Conservation (phyloP, 2,888 invertebrate species). For the Calliopum simillimum region DNA sequence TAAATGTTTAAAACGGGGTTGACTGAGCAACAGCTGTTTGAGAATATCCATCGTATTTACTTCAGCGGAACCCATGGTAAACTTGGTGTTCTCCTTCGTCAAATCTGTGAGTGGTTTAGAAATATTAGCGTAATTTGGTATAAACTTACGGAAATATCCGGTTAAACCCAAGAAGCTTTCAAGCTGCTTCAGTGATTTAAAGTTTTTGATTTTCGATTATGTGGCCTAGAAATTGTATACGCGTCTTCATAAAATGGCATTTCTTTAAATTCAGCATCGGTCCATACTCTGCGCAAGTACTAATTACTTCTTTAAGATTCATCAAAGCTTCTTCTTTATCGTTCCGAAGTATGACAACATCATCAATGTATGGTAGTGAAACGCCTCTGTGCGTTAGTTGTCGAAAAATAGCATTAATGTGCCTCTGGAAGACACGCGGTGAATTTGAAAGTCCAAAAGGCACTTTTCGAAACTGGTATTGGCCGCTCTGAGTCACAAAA, state of each 20-base stretch:
- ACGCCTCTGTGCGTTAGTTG: conserved; percentile 33
- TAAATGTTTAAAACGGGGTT: conserved; percentile 25
- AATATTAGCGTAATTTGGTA: conserved; percentile 36
- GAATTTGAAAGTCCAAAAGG: conserved; percentile 42
- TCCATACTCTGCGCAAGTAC: conserved; percentile 35
- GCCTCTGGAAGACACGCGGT: conserved; percentile 51
- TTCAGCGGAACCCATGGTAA: conserved; percentile 17
- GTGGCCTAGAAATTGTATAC: conserved; percentile 43
- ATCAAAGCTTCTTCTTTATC: conserved; percentile 39
- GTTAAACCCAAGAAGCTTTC: conserved; percentile 54
- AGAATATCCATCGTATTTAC: too few relatives aligned
- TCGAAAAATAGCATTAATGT: conserved; percentile 46
- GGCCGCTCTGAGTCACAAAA: conserved; percentile 53
- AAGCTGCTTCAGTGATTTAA: conserved; percentile 48
- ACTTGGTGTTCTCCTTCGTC: conserved; percentile 19
- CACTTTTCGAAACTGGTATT: too few relatives aligned
- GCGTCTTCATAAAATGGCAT: conserved; percentile 41
- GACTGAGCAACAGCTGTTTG: too few relatives aligned
- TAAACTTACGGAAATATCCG: conserved; percentile 52
- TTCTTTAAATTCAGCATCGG: conserved; percentile 44
- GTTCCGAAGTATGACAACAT: conserved; percentile 49
- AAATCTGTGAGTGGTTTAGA: conserved; percentile 34
- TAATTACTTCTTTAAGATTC: conserved; percentile 38
- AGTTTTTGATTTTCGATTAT: conserved; percentile 44
- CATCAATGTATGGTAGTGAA: conserved; percentile 51